These are phyloP conservation scores for Aphrophora alni DNA, from an alignment of 2,888 invertebrate species.

Conservation along the genomic window DNA sequence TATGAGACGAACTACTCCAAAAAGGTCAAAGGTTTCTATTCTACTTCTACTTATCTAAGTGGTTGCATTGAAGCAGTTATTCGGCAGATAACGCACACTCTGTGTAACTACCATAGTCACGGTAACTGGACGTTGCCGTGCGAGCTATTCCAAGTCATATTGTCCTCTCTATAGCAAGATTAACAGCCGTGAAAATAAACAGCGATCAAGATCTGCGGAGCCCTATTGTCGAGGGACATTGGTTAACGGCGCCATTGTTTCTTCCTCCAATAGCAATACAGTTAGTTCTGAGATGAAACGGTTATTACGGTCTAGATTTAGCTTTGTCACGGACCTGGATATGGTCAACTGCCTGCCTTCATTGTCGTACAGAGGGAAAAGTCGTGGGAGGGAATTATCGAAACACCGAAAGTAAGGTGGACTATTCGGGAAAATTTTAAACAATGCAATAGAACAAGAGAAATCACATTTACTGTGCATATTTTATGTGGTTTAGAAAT, in stretches of 20 bases:
- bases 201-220: neutral
- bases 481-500: no score
- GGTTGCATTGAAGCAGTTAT: no score
- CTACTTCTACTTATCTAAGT: no score
- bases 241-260: slow-evolving; percentile 1
- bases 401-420: no score
- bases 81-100: no score
- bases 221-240: neutral
- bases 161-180: neutral
- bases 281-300: neutral
- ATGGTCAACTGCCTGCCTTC: neutral
- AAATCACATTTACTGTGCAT: no score
- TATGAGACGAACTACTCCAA: no score
- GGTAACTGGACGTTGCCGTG: neutral
- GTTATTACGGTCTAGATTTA: neutral
- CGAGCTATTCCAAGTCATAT: neutral
- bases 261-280: neutral
- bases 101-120: neutral
- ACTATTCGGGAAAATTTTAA: no score
- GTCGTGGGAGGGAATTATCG: neutral
- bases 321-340: neutral
- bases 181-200: slow-evolving; percentile 6
- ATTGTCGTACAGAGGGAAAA: neutral
- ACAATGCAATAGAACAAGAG: no score
- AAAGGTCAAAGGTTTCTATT: no score